Evolutionary conservation across 2,113 vertebrate genomes (phyloP).

Genomic region (Lepisosteus oculatus): DNA sequence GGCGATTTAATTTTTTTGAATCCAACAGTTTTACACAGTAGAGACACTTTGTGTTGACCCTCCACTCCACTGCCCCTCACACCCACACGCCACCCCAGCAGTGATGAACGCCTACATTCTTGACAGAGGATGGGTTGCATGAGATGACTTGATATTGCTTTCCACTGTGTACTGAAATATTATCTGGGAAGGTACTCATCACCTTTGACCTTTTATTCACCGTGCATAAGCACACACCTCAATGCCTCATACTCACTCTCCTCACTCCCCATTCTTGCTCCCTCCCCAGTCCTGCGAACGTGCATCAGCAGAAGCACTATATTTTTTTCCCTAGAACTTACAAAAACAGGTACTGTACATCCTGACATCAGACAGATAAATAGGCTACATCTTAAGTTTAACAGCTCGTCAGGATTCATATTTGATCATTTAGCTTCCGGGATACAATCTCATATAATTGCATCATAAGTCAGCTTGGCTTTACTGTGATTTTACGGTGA

Average conservation of each 20-base stretch:
- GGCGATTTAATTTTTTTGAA: slow-evolving; percentile 32
- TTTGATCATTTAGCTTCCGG: no score
- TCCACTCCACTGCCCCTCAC: not conserved
- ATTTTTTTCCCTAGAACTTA: not conserved
- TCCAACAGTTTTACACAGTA: not conserved
- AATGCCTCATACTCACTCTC: not conserved
- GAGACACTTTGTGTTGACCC: not conserved
- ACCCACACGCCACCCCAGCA: not conserved
- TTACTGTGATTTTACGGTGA: no score
- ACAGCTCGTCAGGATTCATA: no score
- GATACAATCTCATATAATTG: no score
- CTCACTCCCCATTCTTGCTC: not conserved
- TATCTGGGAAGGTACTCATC: slow-evolving; percentile 31
- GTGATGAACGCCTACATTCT: not conserved
- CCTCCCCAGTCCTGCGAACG: not conserved
- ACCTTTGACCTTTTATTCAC: slow-evolving; percentile 26
- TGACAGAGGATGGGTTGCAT: slow-evolving; percentile 36
- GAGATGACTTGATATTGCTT: slow-evolving; percentile 28
- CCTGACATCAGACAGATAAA: no score
- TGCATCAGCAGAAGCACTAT: not conserved
- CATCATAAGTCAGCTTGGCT: no score
- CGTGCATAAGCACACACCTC: not conserved
- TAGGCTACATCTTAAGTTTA: no score
- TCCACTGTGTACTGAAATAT: slow-evolving; percentile 9
- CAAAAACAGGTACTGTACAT: not conserved